Base-by-base conservation (phyloP, 1,140 invertebrate genomes). In the Periplaneta americana region DNA sequence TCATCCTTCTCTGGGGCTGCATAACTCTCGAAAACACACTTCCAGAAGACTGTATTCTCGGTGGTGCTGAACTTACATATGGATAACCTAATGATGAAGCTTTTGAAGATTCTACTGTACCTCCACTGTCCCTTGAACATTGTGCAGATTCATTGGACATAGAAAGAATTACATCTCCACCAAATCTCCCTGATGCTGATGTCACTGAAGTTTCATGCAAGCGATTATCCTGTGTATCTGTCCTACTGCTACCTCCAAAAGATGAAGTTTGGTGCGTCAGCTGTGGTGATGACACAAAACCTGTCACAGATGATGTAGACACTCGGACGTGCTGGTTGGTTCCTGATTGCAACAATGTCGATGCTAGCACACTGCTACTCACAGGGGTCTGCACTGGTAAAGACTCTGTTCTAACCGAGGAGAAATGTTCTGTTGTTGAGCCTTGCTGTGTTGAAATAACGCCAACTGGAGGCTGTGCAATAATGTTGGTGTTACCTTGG, bases 1-100 rank as follows among this genome's bases (percentile, higher is more conserved):
- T 87, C 32, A 88, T 85, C 84, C 90, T 88, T 84, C 86, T 89
- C 82, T 89, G 89, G 15, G 88, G 88, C 84, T 36, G 48, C 78
- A 74, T 82, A 31, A 39, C 79, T 31, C 35, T 79, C 48, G n/a
- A 74, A 35, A 34, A 48, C 78, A 39, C 75, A 74, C 15, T 75
- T 6, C 22, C 22, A 66, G 48, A 66, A n/a, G 48, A 66, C 48
- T 66, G 48, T 4, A 66, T 66, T n/a, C 48, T 28, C 28, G 48
- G 48, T n/a, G 48, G 48, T 28, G 48, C 48, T n/a, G 48, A 66
- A 66, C 48, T 66, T 28, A n/a, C 48, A 66, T 66, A 66, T 28
- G 48, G 48, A 66, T 66, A 66, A 5, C 39, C 39, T 1, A 17
- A 18, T 48, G 39, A 18, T 48, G 39, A 18, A 48, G 17, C 17